Base-by-base conservation (phyloP, 2,797 vertebrate genomes). In the Gadopsis bispinosus region DNA sequence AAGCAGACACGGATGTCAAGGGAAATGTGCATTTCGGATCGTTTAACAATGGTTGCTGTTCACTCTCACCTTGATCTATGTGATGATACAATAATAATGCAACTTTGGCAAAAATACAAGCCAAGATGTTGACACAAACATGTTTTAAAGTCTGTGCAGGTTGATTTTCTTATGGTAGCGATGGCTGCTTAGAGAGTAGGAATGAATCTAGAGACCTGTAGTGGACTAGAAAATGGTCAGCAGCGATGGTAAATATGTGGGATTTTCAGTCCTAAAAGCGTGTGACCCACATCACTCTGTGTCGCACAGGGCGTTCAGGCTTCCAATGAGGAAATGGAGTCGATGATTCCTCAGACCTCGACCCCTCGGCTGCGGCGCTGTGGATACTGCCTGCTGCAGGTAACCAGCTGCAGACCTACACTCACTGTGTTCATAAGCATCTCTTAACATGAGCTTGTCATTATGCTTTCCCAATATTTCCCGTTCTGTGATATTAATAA, bases 371-470 rank as follows among this genome's bases (percentile, higher is more conserved):
- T 95, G 65, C 92, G 96, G 0, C 97, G 96, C 56, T 99, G 98
- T 29, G 96, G 97, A 50, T 95, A 95, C 91, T 99, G 98, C 78
- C 85, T 97, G 82, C 87, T 98, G 80, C 96, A 97, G 97, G 98
- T 97, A 87, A 64, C 81, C 65, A 7, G 35, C 9, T 53, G n/a
- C 20, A 13, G 8, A 14, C 31, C 3, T 6, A 0, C 22, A 19
- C 31, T n/a, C 22, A 19, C 31, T 31, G 47, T 26, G 53, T 9
- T 47, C 47, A 2, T 14, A 31, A 39, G 19, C 55, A 14, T 3
- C 37, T 13, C 39, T 29, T 19, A 55, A 12, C 37, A 41, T 5
- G 1, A 20, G 33, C 41, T 4, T 31, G 31, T 58, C 7, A 9
- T 16, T 26, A 20, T 17, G 9, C 13, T 9, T 7, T 22, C 26